Conservation (phyloP, 2,797 vertebrate species). For the Ctenochaetus hawaiiensis region DNA sequence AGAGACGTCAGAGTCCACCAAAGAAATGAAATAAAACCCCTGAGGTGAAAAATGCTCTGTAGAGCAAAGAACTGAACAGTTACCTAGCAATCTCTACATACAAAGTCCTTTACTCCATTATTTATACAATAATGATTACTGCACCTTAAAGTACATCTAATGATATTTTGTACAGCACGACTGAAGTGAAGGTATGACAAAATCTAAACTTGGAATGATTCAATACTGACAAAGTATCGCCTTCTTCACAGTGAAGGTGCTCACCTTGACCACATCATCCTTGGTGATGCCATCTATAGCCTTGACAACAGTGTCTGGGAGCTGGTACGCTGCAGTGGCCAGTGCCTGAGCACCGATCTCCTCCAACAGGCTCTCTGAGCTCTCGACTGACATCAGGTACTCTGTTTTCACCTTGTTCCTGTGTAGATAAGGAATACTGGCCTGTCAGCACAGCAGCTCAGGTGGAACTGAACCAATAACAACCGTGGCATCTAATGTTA, state of each 20-base stretch:
- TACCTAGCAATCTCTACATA: no score
- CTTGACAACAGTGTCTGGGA: constrained; percentile 82
- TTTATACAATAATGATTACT: background rate
- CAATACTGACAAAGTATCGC: background rate
- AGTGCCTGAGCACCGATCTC: constrained; percentile 91
- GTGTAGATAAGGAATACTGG: background rate
- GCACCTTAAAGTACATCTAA: background rate
- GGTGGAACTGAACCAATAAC: background rate
- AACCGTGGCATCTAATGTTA: background rate
- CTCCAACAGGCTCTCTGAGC: constrained; percentile 86
- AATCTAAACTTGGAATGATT: background rate
- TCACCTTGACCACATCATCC: constrained; percentile 88
- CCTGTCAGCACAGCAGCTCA: background rate
- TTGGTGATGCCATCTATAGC: constrained; percentile 87
- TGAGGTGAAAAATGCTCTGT: no score
- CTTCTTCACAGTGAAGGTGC: constrained; percentile 46
- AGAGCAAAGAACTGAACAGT: no score
- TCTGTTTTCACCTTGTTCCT: constrained; percentile 92
- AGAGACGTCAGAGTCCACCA: no score
- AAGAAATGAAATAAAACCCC: no score
- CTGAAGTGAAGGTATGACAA: background rate
- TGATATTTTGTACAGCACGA: background rate
- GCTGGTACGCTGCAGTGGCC: constrained; percentile 81
- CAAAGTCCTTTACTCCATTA: background rate
- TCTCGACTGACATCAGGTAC: constrained; percentile 92